Conservation (phyloP, 2,113 vertebrate genomes). For the Rhagologus leucostigma region DNA sequence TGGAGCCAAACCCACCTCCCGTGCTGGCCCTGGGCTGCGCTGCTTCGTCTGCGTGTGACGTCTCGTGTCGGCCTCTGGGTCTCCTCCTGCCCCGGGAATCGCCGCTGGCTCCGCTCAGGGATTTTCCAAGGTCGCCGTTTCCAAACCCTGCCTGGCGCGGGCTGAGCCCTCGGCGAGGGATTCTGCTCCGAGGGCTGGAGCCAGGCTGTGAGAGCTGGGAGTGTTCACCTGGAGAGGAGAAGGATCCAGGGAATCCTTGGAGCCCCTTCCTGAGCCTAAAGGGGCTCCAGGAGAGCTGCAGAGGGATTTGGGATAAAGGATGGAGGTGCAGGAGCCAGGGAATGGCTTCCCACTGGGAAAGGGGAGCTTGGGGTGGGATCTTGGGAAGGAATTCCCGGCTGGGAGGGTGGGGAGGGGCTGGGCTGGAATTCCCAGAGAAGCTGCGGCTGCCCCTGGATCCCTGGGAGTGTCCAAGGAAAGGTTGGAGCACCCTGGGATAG, state of each 20-base stretch:
- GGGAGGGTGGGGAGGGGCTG: too few species aligned
- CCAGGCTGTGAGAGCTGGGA: background rate
- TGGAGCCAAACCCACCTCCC: background rate
- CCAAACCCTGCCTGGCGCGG: background rate
- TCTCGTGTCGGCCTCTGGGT: background rate
- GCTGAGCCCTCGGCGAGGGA: background rate
- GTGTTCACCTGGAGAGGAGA: background rate
- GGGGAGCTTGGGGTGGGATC: too few species aligned
- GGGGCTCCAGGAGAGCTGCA: background rate
- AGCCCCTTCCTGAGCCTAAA: background rate
- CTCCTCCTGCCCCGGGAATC: background rate
- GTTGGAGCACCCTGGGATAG: too few species aligned
- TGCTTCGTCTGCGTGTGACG: rapidly evolving
- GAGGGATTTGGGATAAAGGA: background rate
- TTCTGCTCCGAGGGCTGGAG: background rate
- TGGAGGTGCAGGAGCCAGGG: background rate
- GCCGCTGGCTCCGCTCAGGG: background rate
- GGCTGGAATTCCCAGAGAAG: too few species aligned
- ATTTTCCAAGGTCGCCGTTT: background rate
- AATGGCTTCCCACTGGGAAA: too few species aligned
- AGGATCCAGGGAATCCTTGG: background rate
- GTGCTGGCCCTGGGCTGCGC: background rate
- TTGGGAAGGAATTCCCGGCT: too few species aligned
- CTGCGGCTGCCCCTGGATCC: too few species aligned
- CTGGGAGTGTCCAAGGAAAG: too few species aligned